Conservation (phyloP, 2,888 invertebrate species). For the Agrilus cyanescens region DNA sequence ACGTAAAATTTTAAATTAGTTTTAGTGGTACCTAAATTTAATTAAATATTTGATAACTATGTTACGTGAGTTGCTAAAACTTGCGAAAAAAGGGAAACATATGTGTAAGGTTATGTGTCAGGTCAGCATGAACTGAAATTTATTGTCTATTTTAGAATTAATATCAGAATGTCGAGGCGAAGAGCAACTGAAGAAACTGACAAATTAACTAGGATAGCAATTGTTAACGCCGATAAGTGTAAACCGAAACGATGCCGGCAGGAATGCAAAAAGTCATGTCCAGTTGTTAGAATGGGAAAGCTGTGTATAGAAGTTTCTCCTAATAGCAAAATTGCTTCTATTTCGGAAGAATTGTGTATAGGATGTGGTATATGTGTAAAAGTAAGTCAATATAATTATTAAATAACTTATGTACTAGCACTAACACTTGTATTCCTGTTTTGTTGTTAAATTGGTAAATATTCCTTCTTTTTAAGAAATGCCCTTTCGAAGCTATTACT, state of each 20-base stretch:
- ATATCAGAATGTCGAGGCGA: slow-evolving; percentile 50
- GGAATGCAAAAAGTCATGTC: slow-evolving; percentile 97
- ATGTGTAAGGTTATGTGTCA: slow-evolving; percentile 5
- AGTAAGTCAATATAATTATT: slow-evolving; percentile 39
- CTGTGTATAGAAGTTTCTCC: slow-evolving; percentile 96
- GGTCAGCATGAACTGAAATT: slow-evolving; percentile 2
- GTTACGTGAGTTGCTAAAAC: not conserved
- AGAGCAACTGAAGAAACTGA: slow-evolving; percentile 76
- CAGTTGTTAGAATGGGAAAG: slow-evolving; percentile 98
- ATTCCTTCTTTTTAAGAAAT: slow-evolving; percentile 63
- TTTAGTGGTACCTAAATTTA: not conserved
- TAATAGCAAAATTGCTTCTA: slow-evolving; percentile 89
- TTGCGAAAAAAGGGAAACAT: not conserved
- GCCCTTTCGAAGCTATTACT: slow-evolving; percentile 97
- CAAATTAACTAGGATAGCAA: slow-evolving; percentile 93
- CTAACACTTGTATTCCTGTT: no score
- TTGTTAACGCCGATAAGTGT: slow-evolving; percentile 95
- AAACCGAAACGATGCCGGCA: slow-evolving; percentile 98
- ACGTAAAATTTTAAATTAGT: not conserved
- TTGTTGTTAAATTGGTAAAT: not conserved
- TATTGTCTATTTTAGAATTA: slow-evolving; percentile 12
- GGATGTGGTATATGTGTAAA: slow-evolving; percentile 99
- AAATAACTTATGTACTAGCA: not conserved
- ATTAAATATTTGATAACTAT: not conserved
- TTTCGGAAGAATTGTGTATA: slow-evolving; percentile 97